phyloP scores from a whole-genome alignment of 1,140 invertebrate genomes.

The Portunus trituberculatus region DNA sequence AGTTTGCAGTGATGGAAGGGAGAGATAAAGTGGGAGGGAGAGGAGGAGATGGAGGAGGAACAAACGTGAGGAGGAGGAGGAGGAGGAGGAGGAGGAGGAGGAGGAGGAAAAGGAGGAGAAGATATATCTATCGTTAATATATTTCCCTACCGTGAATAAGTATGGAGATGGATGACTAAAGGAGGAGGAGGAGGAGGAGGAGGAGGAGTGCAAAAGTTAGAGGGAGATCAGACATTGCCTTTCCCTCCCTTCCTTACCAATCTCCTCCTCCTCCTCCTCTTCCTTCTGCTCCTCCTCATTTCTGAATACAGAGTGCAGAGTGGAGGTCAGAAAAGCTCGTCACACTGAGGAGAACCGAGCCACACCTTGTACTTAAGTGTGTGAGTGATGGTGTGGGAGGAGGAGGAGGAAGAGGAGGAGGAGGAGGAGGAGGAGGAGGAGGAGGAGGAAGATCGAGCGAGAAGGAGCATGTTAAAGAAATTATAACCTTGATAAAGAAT shows the following conservation, averaged over 20 bases:
- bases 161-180: slow-evolving; percentile 18
- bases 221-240: background rate
- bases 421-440: slow-evolving; percentile 40
- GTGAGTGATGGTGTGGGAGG: slow-evolving; percentile 14
- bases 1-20: background rate
- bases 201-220: no score
- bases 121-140: background rate
- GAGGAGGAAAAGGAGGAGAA: background rate
- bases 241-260: background rate
- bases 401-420: slow-evolving; percentile 33
- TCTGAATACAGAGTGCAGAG: background rate
- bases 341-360: background rate
- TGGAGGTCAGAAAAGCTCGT: background rate
- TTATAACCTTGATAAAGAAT: no score
- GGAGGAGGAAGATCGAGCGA: background rate
- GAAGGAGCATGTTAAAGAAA: background rate
- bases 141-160: slow-evolving; percentile 17
- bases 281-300: background rate
- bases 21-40: background rate
- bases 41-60: background rate
- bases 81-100: background rate
- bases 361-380: slow-evolving; percentile 16
- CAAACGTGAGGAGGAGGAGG: background rate
- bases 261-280: background rate
- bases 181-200: background rate